A percentile compares a stretch with the other conserved stretches of the same genome.
Evolutionary conservation across 2,888 invertebrate species (phyloP).

Genomic region (Habrosyne pyritoides): DNA sequence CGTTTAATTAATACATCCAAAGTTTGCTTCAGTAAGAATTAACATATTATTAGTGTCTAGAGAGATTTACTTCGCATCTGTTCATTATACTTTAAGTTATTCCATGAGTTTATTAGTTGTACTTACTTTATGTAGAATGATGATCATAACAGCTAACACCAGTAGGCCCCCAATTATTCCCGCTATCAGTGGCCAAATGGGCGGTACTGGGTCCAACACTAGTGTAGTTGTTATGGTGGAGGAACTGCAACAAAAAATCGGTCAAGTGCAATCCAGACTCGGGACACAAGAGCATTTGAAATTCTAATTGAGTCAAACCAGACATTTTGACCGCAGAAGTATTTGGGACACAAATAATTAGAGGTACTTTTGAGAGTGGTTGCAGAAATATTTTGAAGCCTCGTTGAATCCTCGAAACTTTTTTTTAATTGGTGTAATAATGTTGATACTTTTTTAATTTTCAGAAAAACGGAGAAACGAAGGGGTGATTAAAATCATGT

Average conservation of each 20-base stretch:
- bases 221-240: constrained; percentile 46
- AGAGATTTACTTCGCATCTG: too few species aligned
- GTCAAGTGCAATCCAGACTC: background rate
- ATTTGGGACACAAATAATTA: background rate
- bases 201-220: constrained; percentile 51
- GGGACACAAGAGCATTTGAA: background rate
- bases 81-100: too few species aligned
- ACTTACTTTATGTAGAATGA: constrained; percentile 61
- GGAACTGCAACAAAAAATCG: constrained; percentile 30
- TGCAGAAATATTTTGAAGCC: background rate
- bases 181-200: constrained; percentile 62
- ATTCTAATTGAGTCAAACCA: background rate
- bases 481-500: background rate
- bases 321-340: background rate
- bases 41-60: too few species aligned
- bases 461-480: background rate
- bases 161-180: constrained; percentile 55
- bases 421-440: background rate
- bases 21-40: too few species aligned
- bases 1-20: too few species aligned
- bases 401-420: background rate
- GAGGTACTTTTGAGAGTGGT: background rate
- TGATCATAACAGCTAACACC: constrained; percentile 53
- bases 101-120: background rate
- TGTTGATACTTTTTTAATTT: background rate